Base-by-base conservation (phyloP, 1,140 invertebrate species). In the Temnothorax nylanderi region DNA sequence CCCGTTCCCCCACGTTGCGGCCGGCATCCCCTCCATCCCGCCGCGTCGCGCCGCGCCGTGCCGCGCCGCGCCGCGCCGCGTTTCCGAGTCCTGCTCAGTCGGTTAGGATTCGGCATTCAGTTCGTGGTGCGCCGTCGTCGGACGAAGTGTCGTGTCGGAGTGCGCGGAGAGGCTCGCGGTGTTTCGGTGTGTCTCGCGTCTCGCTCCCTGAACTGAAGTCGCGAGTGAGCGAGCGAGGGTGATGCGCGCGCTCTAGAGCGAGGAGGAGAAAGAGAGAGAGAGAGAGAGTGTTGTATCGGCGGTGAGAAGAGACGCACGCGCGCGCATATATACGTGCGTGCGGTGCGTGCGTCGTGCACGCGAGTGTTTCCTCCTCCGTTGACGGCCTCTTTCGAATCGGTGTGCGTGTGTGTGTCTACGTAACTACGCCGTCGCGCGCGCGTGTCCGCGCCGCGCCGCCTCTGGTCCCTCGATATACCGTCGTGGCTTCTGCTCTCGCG, bases 51-150 rank as follows among this genome's bases (percentile, higher is more conserved):
- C 6, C 62, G 62, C 18, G 7, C 8, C 85, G 90, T 58, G 84
- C 49, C 44, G 44, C 10, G 44, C 6, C 62, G 62, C 18, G 7
- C 8, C 85, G 90, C 62, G 84, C 49, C 44, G 44, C 11, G 44
- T 89, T 86, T 92, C 75, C 64, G 69, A 84, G 80, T 54, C 87
- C 88, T 44, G 86, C 89, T 86, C 44, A 71, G 72, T 90, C 65
- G 69, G 90, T 88, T 92, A 74, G 88, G 49, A 62, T 85, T 94
- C 91, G 94, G 94, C 94, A 62, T 85, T 94, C 91, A 94, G 94
- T 94, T 87, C 78, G 91, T 94, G 89, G 93, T 93, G 93, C 92
- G 94, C 89, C 89, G 87, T 82, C 87, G 85, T 85, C 87, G 89
- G 76, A 89, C 85, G 72, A 64, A 86, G 91, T 91, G 82, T 69